phyloP scores from a whole-genome alignment of 35 echinoderm and acorn worm species.

The Diadema setosum region DNA sequence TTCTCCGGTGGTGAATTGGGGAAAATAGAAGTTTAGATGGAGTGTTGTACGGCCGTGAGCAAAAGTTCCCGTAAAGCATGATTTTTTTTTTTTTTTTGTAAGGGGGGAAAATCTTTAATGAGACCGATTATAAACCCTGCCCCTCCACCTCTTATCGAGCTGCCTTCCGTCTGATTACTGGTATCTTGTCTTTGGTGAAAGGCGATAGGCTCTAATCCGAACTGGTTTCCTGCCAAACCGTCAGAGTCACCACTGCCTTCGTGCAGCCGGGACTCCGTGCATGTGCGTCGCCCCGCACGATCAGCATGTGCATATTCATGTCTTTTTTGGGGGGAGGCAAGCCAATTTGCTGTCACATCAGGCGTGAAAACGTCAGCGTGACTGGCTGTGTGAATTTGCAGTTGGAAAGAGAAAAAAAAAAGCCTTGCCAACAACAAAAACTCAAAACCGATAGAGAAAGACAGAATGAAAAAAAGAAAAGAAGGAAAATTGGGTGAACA shows the following conservation, averaged over 20 bases:
- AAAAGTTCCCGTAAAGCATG: not conserved
- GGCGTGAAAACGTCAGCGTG: not conserved
- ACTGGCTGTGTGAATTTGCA: not conserved
- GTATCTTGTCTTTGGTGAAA: constrained; percentile 8
- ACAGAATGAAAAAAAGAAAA: too few relatives aligned
- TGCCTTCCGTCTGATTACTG: not conserved
- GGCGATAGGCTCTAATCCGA: constrained; percentile 8
- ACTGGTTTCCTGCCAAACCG: constrained; percentile 2
- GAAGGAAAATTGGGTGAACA: not conserved
- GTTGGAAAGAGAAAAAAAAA: too few relatives aligned
- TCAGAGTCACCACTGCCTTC: not conserved
- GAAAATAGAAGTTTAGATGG: constrained; percentile 28
- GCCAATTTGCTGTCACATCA: not conserved
- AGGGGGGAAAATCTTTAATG: not conserved
- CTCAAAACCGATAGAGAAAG: too few relatives aligned
- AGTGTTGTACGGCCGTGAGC: constrained; percentile 4
- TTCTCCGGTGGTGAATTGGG: too few relatives aligned
- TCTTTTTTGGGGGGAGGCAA: not conserved
- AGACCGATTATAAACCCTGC: not conserved
- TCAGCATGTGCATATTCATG: not conserved
- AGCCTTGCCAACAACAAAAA: too few relatives aligned
- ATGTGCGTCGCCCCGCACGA: not conserved
- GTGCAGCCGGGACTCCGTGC: not conserved
- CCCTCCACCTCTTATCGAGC: not conserved
- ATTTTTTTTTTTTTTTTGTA: not conserved